phyloP scores from a whole-genome alignment of 2,113 vertebrate genomes.

The Esox niger region DNA sequence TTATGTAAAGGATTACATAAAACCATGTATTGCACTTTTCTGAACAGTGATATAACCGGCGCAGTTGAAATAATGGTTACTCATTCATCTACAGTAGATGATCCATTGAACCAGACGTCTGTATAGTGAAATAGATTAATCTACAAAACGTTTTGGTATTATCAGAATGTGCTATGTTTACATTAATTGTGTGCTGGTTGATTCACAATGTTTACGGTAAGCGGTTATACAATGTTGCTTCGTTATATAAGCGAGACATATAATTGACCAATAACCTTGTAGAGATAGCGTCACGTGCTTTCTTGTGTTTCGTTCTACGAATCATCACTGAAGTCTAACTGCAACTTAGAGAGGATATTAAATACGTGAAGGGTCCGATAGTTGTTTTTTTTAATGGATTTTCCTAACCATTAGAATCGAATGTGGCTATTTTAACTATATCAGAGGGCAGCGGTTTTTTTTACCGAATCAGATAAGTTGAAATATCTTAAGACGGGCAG shows the following conservation, averaged over 20 bases:
- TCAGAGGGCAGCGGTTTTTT: background rate
- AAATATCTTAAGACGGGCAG: background rate
- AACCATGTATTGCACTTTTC: conserved; percentile 32
- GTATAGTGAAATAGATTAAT: background rate
- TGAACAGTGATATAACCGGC: background rate
- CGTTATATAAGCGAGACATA: conserved; percentile 75
- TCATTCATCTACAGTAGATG: background rate
- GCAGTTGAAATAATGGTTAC: background rate
- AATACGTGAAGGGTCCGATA: background rate
- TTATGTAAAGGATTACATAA: conserved; percentile 70
- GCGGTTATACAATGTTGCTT: conserved; percentile 61
- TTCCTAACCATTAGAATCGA: background rate
- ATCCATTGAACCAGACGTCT: background rate
- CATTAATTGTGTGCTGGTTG: background rate
- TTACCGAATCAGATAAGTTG: background rate
- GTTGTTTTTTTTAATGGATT: background rate
- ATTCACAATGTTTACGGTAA: background rate
- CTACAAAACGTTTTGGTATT: background rate
- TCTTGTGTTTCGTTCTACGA: background rate
- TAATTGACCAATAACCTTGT: conserved; percentile 37
- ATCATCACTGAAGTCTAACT: background rate
- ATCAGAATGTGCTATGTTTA: background rate
- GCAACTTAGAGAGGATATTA: background rate
- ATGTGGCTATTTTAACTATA: too few relatives aligned
- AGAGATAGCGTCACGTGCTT: conserved; percentile 40